Evolutionary conservation across 2,888 invertebrate species (phyloP).

Genomic region (Leucania comma): DNA sequence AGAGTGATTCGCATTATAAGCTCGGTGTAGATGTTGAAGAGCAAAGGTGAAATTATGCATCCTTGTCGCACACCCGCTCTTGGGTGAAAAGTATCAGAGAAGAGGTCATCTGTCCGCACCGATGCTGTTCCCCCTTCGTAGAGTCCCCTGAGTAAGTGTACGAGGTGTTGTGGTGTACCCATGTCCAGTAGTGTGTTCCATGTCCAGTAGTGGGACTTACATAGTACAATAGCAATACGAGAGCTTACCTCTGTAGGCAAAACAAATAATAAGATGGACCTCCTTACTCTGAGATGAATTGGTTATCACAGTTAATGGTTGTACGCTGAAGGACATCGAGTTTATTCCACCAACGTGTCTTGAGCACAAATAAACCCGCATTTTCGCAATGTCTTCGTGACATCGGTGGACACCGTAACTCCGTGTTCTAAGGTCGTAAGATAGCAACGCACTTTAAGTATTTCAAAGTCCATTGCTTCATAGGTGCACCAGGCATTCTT

Average conservation of each 20-base stretch:
- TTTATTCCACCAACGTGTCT: conserved; percentile 23
- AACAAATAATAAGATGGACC: neutral
- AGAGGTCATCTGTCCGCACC: no score
- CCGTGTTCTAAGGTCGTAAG: conserved; percentile 27
- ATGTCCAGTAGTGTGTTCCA: no score
- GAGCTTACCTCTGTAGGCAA: neutral
- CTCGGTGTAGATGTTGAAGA: no score
- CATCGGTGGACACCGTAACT: conserved; percentile 15
- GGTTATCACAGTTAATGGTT: neutral
- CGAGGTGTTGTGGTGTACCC: no score
- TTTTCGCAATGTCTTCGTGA: conserved; percentile 25
- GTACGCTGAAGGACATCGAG: neutral
- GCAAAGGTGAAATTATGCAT: no score
- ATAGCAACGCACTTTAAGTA: conserved; percentile 34
- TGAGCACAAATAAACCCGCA: neutral
- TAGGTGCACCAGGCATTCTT: conserved; percentile 13
- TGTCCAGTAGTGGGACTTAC: no score
- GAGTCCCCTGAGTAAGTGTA: no score
- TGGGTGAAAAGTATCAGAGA: no score
- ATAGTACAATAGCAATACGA: no score
- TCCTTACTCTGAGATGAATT: conserved; percentile 5
- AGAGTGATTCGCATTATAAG: no score
- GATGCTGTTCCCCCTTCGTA: no score
- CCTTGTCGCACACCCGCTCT: no score
- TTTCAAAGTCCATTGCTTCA: conserved; percentile 56